Evolutionary conservation across 2,888 invertebrate species (phyloP), one percentile per base, ranked within the genome.

Genomic region (Tachina lurida): DNA sequence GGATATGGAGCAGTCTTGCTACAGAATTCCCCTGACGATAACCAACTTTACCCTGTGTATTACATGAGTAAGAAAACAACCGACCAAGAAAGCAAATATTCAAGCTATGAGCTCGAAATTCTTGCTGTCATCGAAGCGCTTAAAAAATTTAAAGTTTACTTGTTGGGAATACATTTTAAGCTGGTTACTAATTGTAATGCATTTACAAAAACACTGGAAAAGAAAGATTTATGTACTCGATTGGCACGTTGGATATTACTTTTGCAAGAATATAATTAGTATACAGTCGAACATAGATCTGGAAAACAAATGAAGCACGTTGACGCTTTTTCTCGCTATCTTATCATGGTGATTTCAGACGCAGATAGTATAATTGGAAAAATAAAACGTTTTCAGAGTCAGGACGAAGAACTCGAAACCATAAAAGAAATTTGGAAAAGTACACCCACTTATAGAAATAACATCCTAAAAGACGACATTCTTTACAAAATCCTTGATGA

Each of bases 71-170:
- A 31, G 31, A 56, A 56, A 22, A 56, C 5, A 56, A 45, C 19
- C 4, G 63, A 65, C 13, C 43, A 52, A 43, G 62, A 83, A 43
- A 43, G 52, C 22, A 82, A 83, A 54, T 76, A 74, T 58, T 63
- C 45, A 7, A 80, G 41, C 9, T 80, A 76, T 17, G 77, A 84
- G 47, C 47, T 78, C 10, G 58, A 84, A 41, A 68, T 74, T 15
- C 58, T 84, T 19, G 78, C 74, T 4, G 78, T 73, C 10, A 73
- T 84, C 41, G 63, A 49, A 52, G 88, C 88, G 2, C 15, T 88
- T 9, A 86, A 87, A 49, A 89, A 88, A 60, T 89, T 89, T 74
- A 54, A 86, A 8, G 78, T 88, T 13, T 89, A 89, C 87, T 84
- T 88, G 1, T 39, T 89, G 4, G 86, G 88, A 5, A 52, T 80